Base-by-base conservation (phyloP, 1,140 invertebrate genomes). In the Saccostrea glomerata region DNA sequence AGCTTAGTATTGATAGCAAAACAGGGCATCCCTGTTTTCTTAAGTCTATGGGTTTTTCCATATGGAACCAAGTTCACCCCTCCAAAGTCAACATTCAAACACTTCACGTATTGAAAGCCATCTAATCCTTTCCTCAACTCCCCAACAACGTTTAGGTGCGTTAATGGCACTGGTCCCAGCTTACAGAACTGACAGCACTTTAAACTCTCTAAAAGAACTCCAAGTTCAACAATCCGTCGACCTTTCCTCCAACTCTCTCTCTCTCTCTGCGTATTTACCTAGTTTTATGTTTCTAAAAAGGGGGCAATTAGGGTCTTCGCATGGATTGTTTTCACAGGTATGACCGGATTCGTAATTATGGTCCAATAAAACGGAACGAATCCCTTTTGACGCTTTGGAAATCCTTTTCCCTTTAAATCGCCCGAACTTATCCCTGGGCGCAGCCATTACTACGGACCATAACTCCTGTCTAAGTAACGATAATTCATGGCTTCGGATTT, bases 81-180 rank as follows among this genome's bases (percentile, higher is more conserved):
- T 11, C 58, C 84, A 60, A 56, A 85, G 23, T 86, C 60, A 4
- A n/a, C 25, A 40, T 86, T 86, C 25, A 58, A 15, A 40, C 85
- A 83, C 30, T 60, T 36, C 1, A 60, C 86, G 25, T 58, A 87
- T 1, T 84, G 25, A 87, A 84, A 87, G 0, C 87, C 86, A 20
- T n/a, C 55, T 20, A 87, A 25, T 55, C 86, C 73, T 83, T 83
- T 83, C 30, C 77, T 54, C 0, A 87, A 30, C 58, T 87, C 86
- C 15, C 86, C 55, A 56, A 82, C n/a, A 82, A 87, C 30, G 20
- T 20, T 82, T 1, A 54, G 6, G 9, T 60, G 83, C 0, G 86
- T 87, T 66, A 87, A 87, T 25, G 86, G 58, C 25, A 87, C 86
- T 12, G 86, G 86, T n/a, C 77, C 86, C 13, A 87, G 36, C 17